Evolutionary conservation across 2,113 vertebrate genomes (phyloP), one percentile per base, ranked within the genome.

Genomic region (Buteo buteo): DNA sequence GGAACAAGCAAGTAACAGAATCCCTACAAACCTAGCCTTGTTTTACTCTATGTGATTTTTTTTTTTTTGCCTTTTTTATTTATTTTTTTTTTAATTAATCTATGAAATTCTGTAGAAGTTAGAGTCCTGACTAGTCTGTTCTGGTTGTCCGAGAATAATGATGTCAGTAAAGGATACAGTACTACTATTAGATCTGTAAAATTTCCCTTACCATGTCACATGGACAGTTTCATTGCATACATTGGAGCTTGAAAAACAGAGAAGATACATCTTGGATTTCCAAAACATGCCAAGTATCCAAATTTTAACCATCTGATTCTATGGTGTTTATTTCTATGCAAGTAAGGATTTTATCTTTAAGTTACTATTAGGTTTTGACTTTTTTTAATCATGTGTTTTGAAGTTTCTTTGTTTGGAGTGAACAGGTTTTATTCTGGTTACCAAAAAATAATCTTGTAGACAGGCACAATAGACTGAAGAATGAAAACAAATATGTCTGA

Each of bases 41-140:
- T 19, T 83, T 57, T 45, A 50, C 3, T 1, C 0, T 71, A 14
- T 10, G 5, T 10, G 4, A 2, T 34, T 31, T 61, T 50, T 16
- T 50, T 50, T 16, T 42, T 50, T 14, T 29, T 4, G 1, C 11
- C 4, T 67, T 82, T 82, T 52, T 7, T 36, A 19, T 72, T 45
- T 36, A 34, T 45, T 15, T 52, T 59, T 13, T 59, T 13, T 40
- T 6, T 22, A 8, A 44, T 64, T 70, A 34, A 58, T 50, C 17
- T 70, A 66, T 4, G 22, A 32, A n/a, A 38, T 58, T 67, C 26
- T 57, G 31, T 40, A 49, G 14, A 54, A 77, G 61, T 25, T 26
- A 57, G 22, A 72, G 15, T 66, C 44, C n/a, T 36, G 32, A 61
- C 18, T 32, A 72, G 29, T 65, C 24, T 47, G 3, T 54, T 54